A percentile compares a stretch with the other conserved stretches of the same genome.
Evolutionary conservation across 2,113 vertebrate genomes (phyloP).

Genomic region (Chitala chitala): DNA sequence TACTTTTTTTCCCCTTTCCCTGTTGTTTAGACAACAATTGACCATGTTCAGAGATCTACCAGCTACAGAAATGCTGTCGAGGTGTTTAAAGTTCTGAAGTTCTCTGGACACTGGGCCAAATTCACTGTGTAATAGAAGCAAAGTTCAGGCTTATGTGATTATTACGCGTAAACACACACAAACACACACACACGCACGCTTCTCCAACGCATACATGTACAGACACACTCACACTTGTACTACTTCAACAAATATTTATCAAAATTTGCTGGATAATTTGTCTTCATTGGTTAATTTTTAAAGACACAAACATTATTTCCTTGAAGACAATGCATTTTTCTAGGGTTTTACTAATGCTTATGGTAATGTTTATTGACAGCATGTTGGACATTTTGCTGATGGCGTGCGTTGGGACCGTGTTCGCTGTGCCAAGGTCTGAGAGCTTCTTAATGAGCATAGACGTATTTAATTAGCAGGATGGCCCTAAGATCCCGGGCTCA

Average conservation of each 20-base stretch:
- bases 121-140: no score
- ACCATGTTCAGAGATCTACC: no score
- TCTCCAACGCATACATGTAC: not conserved
- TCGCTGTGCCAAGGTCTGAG: conserved; percentile 56
- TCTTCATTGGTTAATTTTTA: conserved; percentile 21
- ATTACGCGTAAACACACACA: not conserved
- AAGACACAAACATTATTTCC: no score
- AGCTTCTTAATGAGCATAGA: conserved; percentile 78
- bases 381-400: conserved; percentile 70
- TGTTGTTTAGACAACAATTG: no score
- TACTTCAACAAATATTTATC: no score
- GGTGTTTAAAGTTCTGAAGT: no score
- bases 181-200: conserved; percentile 14
- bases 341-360: conserved; percentile 34
- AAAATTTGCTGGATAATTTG: no score
- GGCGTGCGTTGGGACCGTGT: conserved; percentile 66
- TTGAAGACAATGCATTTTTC: conserved; percentile 26
- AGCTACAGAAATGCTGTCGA: no score
- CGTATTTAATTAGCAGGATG: conserved; percentile 84
- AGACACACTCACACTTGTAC: conserved; percentile 17
- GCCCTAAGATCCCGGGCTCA: conserved; percentile 69
- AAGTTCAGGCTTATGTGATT: no score
- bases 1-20: no score
- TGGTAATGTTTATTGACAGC: conserved; percentile 75
- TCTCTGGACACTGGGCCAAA: no score